These are phyloP conservation scores for Vanacampus margaritifer DNA, from an alignment of 2,113 vertebrate genomes.

Conservation along the genomic window DNA sequence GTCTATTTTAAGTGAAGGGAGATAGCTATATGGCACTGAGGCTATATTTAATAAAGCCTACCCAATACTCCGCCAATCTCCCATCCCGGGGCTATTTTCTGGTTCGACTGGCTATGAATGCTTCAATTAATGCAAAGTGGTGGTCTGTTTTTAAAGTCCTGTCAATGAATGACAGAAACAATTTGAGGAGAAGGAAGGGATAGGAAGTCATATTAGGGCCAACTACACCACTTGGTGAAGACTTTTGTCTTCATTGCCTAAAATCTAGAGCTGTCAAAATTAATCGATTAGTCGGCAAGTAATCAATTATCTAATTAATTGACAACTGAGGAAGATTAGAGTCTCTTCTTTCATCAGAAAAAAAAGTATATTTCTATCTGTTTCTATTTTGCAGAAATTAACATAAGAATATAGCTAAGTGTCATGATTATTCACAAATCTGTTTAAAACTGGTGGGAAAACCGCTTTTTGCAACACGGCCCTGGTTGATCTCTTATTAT, in stretches of 20 bases:
- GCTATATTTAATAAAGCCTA: conserved; percentile 68
- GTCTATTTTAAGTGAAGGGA: conserved; percentile 65
- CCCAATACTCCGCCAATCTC: conserved; percentile 55
- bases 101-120: conserved; percentile 62
- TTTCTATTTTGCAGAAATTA: too few species aligned
- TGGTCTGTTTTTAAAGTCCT: conserved; percentile 35
- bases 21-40: conserved; percentile 57
- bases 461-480: too few species aligned
- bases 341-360: too few species aligned
- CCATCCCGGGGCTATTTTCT: conserved; percentile 50
- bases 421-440: too few species aligned
- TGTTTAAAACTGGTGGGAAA: too few species aligned
- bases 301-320: too few species aligned
- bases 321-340: too few species aligned
- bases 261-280: too few species aligned
- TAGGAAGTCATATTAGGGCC: background rate
- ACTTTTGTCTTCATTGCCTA: background rate
- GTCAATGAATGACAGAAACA: conserved; percentile 14
- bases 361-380: too few species aligned
- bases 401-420: too few species aligned
- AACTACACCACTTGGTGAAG: background rate
- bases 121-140: conserved; percentile 62
- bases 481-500: too few species aligned
- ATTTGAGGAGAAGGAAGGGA: conserved; percentile 8
- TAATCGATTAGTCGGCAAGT: too few species aligned